phyloP scores from a whole-genome alignment of 2,888 invertebrate genomes.

The Drosophila niveifrons region DNA sequence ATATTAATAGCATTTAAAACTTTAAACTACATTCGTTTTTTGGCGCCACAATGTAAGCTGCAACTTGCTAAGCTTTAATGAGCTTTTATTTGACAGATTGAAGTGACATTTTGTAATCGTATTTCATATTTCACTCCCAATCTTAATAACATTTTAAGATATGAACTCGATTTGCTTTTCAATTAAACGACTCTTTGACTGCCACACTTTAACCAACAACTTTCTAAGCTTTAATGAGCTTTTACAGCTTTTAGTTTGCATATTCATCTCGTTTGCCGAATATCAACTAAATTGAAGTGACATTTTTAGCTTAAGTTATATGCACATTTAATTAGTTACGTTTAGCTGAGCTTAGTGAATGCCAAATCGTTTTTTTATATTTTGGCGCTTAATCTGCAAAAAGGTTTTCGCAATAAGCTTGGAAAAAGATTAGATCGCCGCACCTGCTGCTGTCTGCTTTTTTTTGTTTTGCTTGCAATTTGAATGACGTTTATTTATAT shows the following conservation, averaged over 20 bases:
- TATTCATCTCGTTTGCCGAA: neutral
- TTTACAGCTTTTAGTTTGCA: neutral
- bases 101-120: too few relatives aligned
- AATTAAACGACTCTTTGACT: neutral
- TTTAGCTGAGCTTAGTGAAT: slow-evolving; percentile 27
- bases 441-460: slow-evolving; percentile 51
- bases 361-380: slow-evolving; percentile 28
- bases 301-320: slow-evolving; percentile 39
- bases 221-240: slow-evolving; percentile 12
- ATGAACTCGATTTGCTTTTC: neutral
- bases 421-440: slow-evolving; percentile 54
- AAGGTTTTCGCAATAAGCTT: slow-evolving; percentile 45
- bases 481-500: slow-evolving; percentile 40
- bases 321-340: slow-evolving; percentile 53
- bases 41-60: neutral
- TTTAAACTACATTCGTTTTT: neutral
- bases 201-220: neutral
- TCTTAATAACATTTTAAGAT: too few relatives aligned
- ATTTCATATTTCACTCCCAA: too few relatives aligned
- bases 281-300: slow-evolving; percentile 38
- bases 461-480: slow-evolving; percentile 37
- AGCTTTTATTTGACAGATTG: neutral
- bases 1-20: neutral
- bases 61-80: neutral
- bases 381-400: slow-evolving; percentile 38